Base-by-base conservation (phyloP, 1,140 invertebrate species). In the Drosophila repletoides region DNA sequence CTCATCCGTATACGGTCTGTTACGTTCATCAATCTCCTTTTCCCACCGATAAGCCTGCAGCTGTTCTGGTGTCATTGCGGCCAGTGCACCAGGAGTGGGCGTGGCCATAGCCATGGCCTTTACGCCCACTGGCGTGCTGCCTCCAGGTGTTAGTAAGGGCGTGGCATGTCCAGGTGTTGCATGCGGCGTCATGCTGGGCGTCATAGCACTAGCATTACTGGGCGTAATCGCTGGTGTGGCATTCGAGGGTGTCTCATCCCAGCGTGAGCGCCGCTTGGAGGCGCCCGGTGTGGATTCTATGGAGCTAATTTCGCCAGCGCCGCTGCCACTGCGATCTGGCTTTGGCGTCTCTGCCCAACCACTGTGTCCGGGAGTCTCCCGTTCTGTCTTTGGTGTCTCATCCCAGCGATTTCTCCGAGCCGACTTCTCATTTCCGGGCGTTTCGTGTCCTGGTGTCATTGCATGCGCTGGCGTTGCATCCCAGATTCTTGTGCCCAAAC, bases 41-140 rank as follows among this genome's bases (percentile, higher is more conserved):
- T 99, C 98, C 97, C 97, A 99, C n/a, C 98, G 94, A 90, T 98
- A 99, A 0, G 98, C 97, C 90, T 99, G 98, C 61, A 99, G 91
- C 91, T 99, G 98, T 91, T 99, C 99, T 0, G 99, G 98, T 0
- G 99, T 99, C 98, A 99, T 99, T 1, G 97, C 96, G 67, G 98
- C 95, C 38, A 99, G 91, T 84, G 99, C 98, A 60, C 96, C 95
- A 0, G 98, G 97, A 0, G 98, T 98, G 0, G 99, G 99, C 0
- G 99, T 99, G 0, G 97, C 97, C 94, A 99, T 95, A 0, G 94
- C 97, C 97, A 99, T 99, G 0, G 99, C 98, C 90, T 98, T 98
- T 0, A 95, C 92, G 33, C 99, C 99, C 14, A 98, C 95, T 0
- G 99, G 99, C 1, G 98, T 99, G 1, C 92, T 92, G 83, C 92